phyloP scores from a whole-genome alignment of 2,888 invertebrate genomes.

The Adineta ricciae region DNA sequence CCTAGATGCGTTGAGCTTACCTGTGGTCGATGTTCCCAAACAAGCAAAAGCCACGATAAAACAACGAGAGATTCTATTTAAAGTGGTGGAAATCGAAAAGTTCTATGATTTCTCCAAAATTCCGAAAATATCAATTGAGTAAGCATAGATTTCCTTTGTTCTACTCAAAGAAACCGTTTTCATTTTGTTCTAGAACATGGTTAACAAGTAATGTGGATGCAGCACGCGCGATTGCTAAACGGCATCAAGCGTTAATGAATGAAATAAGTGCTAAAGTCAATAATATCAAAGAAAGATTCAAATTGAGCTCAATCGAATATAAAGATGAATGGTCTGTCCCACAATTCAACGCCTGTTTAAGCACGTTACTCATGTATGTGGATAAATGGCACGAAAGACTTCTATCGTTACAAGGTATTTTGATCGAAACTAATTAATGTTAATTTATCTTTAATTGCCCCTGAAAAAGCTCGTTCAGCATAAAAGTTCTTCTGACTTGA shows the following conservation, averaged over 20 bases:
- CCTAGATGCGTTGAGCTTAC: not conserved
- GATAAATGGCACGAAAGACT: not conserved
- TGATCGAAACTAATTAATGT: too few relatives aligned
- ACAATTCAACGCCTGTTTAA: not conserved
- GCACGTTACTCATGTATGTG: not conserved
- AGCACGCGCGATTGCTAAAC: not conserved
- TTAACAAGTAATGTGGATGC: not conserved
- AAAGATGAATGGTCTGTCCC: not conserved
- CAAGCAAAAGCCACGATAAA: not conserved
- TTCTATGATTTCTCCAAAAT: not conserved
- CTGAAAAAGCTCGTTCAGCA: too few relatives aligned
- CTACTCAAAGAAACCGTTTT: too few relatives aligned
- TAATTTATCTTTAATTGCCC: too few relatives aligned
- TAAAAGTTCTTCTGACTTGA: too few relatives aligned
- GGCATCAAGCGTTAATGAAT: not conserved
- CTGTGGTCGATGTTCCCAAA: not conserved
- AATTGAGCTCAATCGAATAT: not conserved
- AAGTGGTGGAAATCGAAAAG: not conserved
- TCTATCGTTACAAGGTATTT: not conserved
- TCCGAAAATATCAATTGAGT: not conserved
- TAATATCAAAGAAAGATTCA: not conserved
- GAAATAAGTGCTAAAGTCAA: not conserved
- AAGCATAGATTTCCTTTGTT: not conserved
- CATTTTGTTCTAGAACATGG: not conserved
- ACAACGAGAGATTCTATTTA: not conserved